Base-by-base conservation (phyloP, 1,140 invertebrate genomes). In the Zaprionus gabonicus region DNA sequence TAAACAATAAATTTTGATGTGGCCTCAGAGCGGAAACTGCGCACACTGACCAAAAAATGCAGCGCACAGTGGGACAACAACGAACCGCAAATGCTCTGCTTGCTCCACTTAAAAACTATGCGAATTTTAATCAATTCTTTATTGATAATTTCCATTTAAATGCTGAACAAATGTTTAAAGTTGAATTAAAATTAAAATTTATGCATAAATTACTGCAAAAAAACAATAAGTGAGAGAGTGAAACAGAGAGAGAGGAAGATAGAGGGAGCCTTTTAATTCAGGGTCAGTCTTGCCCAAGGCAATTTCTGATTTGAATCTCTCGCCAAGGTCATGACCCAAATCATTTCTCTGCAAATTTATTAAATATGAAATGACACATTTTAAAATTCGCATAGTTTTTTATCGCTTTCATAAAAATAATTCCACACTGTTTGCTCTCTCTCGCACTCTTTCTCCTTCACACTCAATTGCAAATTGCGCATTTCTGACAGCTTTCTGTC, bases 1-100 rank as follows among this genome's bases (percentile, higher is more conserved):
- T 86, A 82, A 86, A 86, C 83, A 86, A 86, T 87, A 86, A 86
- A 87, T 86, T 86, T 77, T 58, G 63, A 80, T 87, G 70, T 77
- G 80, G n/a, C 51, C 46, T 17, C 5, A 17, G n/a, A 59, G 55
- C 27, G 36, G 38, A 27, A 71, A 82, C 41, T n/a, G 38, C 65
- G n/a, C 9, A 51, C 1, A 12, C 1, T 4, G 4, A 25, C 20
- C 6, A 17, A 13, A 17, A 49, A 23, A 44, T n/a, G n/a, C 15
- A n/a, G 41, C 5, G 15, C 41, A 44, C 41, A n/a, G 15, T n/a
- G n/a, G 41, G 41, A 4, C n/a, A 46, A 46, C n/a, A 46, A 46
- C 41, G n/a, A 46, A 46, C 41, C 0, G 0, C 1, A 46, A 20
- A 46, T 46, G 9, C 41, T 9, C 41, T 46, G 7, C 41, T 9